Conservation (phyloP, 2,797 vertebrate species). For the Novumbra hubbsi region DNA sequence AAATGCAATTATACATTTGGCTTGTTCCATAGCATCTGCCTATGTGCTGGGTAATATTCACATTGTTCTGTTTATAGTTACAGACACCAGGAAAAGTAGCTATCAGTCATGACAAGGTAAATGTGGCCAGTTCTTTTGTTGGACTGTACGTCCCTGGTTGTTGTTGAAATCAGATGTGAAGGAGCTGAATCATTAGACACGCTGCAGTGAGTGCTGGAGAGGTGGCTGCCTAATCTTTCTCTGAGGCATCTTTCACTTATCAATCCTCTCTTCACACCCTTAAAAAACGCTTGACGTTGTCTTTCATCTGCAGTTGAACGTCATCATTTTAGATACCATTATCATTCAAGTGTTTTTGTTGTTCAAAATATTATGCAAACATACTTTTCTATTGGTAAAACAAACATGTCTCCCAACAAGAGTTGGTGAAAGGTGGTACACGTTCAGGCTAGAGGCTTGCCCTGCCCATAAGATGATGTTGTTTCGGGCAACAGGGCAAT, state of each 20-base stretch:
- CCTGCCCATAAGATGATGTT: too few relatives aligned
- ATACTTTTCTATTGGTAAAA: too few relatives aligned
- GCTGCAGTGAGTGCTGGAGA: conserved; percentile 61
- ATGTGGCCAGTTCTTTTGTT: not conserved
- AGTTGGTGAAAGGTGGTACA: too few relatives aligned
- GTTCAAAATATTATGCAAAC: too few relatives aligned
- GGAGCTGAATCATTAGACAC: conserved; percentile 65
- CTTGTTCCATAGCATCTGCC: too few relatives aligned
- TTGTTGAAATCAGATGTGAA: conserved; percentile 56
- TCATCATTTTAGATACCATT: not conserved
- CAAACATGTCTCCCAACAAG: too few relatives aligned
- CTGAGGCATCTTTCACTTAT: conserved; percentile 9
- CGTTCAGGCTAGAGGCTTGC: too few relatives aligned
- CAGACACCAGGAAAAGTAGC: not conserved
- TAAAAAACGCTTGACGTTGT: not conserved
- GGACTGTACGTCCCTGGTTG: not conserved
- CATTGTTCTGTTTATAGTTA: not conserved
- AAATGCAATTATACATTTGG: too few relatives aligned
- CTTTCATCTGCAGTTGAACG: conserved; percentile 10
- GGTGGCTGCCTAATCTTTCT: conserved; percentile 18
- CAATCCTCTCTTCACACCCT: not conserved
- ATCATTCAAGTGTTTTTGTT: too few relatives aligned
- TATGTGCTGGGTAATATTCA: not conserved
- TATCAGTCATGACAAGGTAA: conserved; percentile 1
- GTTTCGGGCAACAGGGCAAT: too few relatives aligned